Evolutionary conservation across 2,888 invertebrate genomes (phyloP).

Genomic region (Eueremaeus valkanovi): DNA sequence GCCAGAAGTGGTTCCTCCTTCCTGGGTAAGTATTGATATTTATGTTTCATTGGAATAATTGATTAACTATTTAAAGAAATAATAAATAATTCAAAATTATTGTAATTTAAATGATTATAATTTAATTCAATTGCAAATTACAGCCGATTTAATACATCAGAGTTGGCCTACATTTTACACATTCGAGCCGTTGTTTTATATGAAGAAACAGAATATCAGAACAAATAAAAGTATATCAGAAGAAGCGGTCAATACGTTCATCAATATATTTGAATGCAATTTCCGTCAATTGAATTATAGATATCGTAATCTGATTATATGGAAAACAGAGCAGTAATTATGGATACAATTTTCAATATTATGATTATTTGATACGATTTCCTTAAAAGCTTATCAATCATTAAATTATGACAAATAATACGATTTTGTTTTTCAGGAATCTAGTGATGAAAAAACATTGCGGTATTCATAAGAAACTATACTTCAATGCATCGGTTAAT

Average conservation of each 20-base stretch:
- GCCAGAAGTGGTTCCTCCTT: constrained; percentile 90
- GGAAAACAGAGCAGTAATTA: constrained; percentile 12
- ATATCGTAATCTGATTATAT: constrained; percentile 3
- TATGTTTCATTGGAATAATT: too few relatives aligned
- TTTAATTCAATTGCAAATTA: neutral
- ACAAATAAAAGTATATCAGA: constrained; percentile 26
- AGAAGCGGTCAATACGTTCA: constrained; percentile 42
- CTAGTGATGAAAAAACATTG: neutral
- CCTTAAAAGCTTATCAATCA: neutral
- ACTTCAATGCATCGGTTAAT: constrained; percentile 20
- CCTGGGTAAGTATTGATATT: constrained; percentile 65
- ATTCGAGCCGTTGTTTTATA: constrained; percentile 80
- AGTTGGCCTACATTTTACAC: constrained; percentile 86
- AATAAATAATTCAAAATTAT: too few relatives aligned
- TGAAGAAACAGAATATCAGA: constrained; percentile 41
- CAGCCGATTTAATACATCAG: constrained; percentile 53
- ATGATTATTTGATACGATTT: too few relatives aligned
- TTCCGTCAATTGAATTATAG: constrained; percentile 34
- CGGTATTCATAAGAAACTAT: neutral
- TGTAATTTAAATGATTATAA: too few relatives aligned
- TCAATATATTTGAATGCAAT: constrained; percentile 43
- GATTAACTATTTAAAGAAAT: too few relatives aligned
- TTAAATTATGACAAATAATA: too few relatives aligned
- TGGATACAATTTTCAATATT: neutral
- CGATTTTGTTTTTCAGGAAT: constrained; percentile 36